phyloP scores from a whole-genome alignment of 2,888 invertebrate genomes.

The Lycophotia porphyrea region DNA sequence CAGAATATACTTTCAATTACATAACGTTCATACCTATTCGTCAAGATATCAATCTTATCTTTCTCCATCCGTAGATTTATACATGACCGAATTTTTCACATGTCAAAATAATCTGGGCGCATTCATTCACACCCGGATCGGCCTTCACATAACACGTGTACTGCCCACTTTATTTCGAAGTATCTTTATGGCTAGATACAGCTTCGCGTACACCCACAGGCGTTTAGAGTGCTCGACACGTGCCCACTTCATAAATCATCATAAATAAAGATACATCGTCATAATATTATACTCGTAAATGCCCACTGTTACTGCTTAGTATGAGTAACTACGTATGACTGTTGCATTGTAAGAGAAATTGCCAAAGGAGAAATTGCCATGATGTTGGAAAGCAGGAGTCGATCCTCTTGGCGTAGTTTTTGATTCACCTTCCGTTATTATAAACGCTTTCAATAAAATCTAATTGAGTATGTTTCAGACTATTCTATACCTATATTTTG shows the following conservation, averaged over 20 bases:
- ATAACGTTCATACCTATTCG: neutral
- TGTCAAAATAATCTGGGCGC: constrained; percentile 37
- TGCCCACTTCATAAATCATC: constrained; percentile 23
- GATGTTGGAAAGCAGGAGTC: neutral
- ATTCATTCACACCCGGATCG: constrained; percentile 38
- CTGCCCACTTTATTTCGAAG: constrained; percentile 18
- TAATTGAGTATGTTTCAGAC: neutral
- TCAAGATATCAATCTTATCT: constrained; percentile 11
- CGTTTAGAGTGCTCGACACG: constrained; percentile 27
- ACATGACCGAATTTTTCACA: constrained; percentile 4
- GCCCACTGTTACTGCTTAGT: neutral
- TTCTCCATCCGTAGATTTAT: neutral
- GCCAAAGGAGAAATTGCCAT: neutral
- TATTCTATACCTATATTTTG: neutral
- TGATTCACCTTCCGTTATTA: too few species aligned
- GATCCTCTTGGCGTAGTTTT: neutral
- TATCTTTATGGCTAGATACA: constrained; percentile 4
- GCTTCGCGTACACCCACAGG: neutral
- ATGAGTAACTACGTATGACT: neutral
- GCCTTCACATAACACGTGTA: constrained; percentile 39
- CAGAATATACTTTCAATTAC: neutral
- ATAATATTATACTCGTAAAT: constrained; percentile 14
- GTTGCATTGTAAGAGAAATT: too few species aligned
- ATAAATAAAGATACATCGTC: neutral
- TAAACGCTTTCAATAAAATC: neutral